Base-by-base conservation (phyloP, 64 coral and sea anemone genomes). In the Trachythela sp. region DNA sequence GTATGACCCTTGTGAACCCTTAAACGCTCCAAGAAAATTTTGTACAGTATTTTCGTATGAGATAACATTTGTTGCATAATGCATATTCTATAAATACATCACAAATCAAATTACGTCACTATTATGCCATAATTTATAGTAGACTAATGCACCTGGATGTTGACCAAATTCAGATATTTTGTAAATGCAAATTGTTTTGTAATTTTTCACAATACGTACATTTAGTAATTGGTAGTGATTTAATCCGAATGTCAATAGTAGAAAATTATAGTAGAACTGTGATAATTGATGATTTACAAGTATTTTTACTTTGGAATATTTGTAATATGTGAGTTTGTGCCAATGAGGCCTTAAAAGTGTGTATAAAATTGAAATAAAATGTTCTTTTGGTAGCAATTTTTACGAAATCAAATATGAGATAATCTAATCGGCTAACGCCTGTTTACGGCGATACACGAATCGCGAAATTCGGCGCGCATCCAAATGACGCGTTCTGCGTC, bases 31-130 rank as follows among this genome's bases (percentile, higher is more conserved):
- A 45, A 45, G 4, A 45, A 45, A 45, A 11, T 6, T 80, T 37
- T 80, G 75, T 80, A 80, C 75, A 80, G 75, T 80, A 80, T 80
- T 80, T 80, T 80, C 32, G 9, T 80, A 80, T 10, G 30, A 39
- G 1, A 18, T 68, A n/a, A 22, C 75, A 37, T 37, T 30, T 39
- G 33, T 37, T 38, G 75, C 30, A 31, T 6, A 68, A 22, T 6
- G 59, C 30, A 37, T 80, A 80, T 24, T 64, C 56, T 64, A 64
- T 64, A 80, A 80, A 80, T 36, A 68, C 71, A 39, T 80, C 30
- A 39, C 75, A 80, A 17, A 80, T 64, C 15, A n/a, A 22, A 20
- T 6, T n/a, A 64, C 26, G 56, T 64, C 56, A 64, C 42, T 64
- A 64, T 20, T 64, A 64, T 64, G 20, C 15, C 18, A 20, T 64